Evolutionary conservation across 2,113 vertebrate species (phyloP), one percentile per base, ranked within the genome.

Genomic region (Neodontobutis hainanensis): DNA sequence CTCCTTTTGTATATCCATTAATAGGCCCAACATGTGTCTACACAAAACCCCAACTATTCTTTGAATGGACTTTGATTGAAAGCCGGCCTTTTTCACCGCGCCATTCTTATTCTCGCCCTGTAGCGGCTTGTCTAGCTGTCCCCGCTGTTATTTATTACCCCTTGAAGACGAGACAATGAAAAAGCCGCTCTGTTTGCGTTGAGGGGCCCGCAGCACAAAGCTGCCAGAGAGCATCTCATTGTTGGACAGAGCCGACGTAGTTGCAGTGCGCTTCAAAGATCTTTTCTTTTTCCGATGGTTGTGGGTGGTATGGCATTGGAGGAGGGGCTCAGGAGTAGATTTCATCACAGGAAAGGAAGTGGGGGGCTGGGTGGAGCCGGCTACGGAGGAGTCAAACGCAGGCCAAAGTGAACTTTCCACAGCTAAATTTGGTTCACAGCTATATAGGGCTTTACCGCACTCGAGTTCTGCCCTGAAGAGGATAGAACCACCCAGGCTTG

Each of bases 51-150:
- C 90, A 90, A 93, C 94, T 93, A 93, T 94, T 96, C 94, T 96
- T 92, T 96, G 93, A 96, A 95, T 94, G 92, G 94, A 93, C 93
- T 94, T 93, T 96, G 95, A 97, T 94, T 93, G 94, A 96, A 94
- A 93, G 95, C 92, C 90, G 87, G 92, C 83, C 52, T 92, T 94
- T 96, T 95, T 94, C 94, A 79, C 92, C 91, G 91, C 87, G 9
- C 81, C 91, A 92, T 95, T 95, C 93, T 93, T 93, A 94, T 95
- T 94, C 94, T 91, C 89, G 89, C 93, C 91, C 95, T 95, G 94
- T 93, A 94, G 93, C 94, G 91, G 94, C 94, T 94, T 95, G 95
- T 95, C 93, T 94, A 85, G 91, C 94, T 95, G 95, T 95, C 95
- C 89, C 40, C 79, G 65, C 87, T 87, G 92, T 94, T 92, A 97